These are phyloP conservation scores for Conistra vaccinii DNA, from an alignment of 2,888 invertebrate species.

Conservation along the genomic window DNA sequence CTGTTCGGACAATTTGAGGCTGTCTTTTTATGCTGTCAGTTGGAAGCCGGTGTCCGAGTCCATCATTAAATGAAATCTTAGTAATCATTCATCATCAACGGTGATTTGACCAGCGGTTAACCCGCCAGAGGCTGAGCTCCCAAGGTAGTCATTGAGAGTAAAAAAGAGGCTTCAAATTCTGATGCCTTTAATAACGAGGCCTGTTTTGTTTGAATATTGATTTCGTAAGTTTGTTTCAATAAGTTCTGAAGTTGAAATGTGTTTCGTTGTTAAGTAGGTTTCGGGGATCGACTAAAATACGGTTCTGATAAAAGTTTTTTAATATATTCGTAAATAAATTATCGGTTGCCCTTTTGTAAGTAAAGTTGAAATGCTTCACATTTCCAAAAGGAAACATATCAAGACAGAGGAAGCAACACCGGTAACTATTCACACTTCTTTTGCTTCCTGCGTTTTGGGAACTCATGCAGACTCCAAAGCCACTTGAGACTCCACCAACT, in stretches of 20 bases:
- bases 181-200: constrained; percentile 73
- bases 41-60: constrained; percentile 79
- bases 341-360: background rate
- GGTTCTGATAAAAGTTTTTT: constrained; percentile 19
- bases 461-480: constrained; percentile 27
- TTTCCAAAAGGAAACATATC: background rate
- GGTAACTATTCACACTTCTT: constrained; percentile 32
- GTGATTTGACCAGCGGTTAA: constrained; percentile 85
- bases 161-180: constrained; percentile 73
- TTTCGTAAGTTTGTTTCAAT: constrained; percentile 49
- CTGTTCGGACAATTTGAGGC: constrained; percentile 70
- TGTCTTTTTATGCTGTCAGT: constrained; percentile 81
- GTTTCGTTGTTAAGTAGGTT: constrained; percentile 16
- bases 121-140: constrained; percentile 80
- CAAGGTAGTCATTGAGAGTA: constrained; percentile 79
- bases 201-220: constrained; percentile 67
- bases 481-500: constrained; percentile 9
- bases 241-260: constrained; percentile 26
- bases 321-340: constrained; percentile 17
- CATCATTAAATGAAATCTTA: constrained; percentile 88
- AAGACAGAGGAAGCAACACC: constrained; percentile 13
- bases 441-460: constrained; percentile 32
- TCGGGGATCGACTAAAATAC: constrained; percentile 3
- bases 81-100: constrained; percentile 90
- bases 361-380: constrained; percentile 9